Percentiles rank a stretch among this genome's conserved stretches.
Evolutionary conservation across 2,113 vertebrate species (phyloP).

Genomic region (Hylia prasina): DNA sequence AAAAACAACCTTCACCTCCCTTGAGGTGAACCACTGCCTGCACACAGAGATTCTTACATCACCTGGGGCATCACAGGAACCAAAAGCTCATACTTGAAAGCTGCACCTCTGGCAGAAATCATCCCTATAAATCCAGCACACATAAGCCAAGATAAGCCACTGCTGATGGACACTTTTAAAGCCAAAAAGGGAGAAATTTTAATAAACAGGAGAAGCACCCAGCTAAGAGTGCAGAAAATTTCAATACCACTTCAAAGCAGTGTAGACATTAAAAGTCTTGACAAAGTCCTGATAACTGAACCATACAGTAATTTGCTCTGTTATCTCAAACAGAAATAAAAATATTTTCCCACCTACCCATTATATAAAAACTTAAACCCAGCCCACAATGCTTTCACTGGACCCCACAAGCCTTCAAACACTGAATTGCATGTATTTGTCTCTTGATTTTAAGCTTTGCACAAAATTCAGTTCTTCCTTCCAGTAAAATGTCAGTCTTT

Average conservation of each 20-base stretch:
- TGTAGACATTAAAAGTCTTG: neutral
- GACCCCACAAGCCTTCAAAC: neutral
- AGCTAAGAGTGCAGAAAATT: neutral
- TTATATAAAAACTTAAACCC: neutral
- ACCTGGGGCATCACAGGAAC: neutral
- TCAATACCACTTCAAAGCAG: neutral
- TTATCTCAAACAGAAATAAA: neutral
- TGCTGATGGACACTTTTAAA: neutral
- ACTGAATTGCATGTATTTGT: neutral
- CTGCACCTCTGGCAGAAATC: neutral
- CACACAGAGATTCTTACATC: neutral
- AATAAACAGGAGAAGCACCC: neutral
- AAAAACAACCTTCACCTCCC: neutral
- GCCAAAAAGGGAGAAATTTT: neutral
- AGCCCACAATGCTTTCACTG: neutral
- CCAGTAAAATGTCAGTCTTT: neutral
- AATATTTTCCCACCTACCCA: neutral
- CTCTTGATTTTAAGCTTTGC: neutral
- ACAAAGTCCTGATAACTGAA: neutral
- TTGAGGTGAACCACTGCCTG: neutral
- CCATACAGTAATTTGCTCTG: neutral
- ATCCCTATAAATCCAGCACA: neutral
- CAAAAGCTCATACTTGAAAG: neutral
- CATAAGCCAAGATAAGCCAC: neutral
- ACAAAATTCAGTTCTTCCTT: neutral